Conservation (phyloP, 2,888 invertebrate genomes). For the Nomada lathburiana region DNA sequence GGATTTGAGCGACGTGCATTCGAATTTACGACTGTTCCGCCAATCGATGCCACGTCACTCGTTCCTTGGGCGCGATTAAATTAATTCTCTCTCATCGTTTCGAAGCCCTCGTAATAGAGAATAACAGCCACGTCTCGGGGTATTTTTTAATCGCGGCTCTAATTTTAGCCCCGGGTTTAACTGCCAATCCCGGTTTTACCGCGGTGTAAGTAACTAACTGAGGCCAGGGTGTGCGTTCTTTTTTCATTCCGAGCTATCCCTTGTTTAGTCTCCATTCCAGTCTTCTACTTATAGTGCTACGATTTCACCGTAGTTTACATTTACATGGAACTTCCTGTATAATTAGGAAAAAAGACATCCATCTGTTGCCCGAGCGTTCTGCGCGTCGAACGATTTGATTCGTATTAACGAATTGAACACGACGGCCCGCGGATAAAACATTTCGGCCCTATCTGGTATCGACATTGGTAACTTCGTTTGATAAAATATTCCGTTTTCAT, state of each 20-base stretch:
- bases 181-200: slow-evolving; percentile 22
- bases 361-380: not conserved
- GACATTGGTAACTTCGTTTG: not conserved
- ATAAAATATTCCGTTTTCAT: not conserved
- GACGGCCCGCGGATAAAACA: not conserved
- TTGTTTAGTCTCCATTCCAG: slow-evolving; percentile 14
- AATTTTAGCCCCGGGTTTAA: slow-evolving; percentile 8
- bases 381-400: not conserved
- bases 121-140: not conserved
- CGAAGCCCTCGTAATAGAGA: slow-evolving; percentile 1
- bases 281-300: not conserved
- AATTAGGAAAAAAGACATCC: slow-evolving; percentile 19
- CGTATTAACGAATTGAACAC: not conserved
- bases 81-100: not conserved
- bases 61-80: not conserved
- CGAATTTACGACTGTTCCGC: slow-evolving; percentile 56
- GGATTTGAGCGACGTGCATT: slow-evolving; percentile 58
- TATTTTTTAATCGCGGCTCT: not conserved
- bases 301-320: too few species aligned
- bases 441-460: too few species aligned
- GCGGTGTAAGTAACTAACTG: slow-evolving; percentile 12
- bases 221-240: slow-evolving; percentile 16
- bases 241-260: slow-evolving; percentile 8
- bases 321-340: not conserved
- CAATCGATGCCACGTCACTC: slow-evolving; percentile 53